Base-by-base conservation (phyloP, 2,888 invertebrate species). In the Zonitis immaculata region DNA sequence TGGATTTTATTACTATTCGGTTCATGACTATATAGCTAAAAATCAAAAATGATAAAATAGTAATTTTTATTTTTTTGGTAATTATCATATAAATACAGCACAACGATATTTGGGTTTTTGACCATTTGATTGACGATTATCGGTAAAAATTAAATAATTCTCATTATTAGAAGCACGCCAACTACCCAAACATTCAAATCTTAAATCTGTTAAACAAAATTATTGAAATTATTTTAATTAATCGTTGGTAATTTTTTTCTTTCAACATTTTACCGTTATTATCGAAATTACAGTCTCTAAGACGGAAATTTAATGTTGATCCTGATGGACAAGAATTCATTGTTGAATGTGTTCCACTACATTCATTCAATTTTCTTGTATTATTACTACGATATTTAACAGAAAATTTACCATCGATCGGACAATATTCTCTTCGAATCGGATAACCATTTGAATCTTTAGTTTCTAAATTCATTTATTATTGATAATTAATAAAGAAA, bases 261-360 rank as follows among this genome's bases (percentile, higher is more conserved):
- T 8, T 35, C 8, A 9, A 8, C 12, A 9, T 14, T 32, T 75
- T 78, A 82, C 83, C 79, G 63, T 77, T 76, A 66, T 78, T 77
- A 9, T 79, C 77, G 56, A 81, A 81, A 6, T 77, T 76, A 63
- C 85, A 85, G 51, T 78, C 76, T 58, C 77, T 76, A 62, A 84
- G 82, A 35, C 78, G 77, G 50, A 84, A 73, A 59, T 79, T 79
- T 47, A 85, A 68, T 7, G 79, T 77, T 2, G 83, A 82, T 2
- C 83, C 83, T 39, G 80, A 78, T 18, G 83, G 84, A 62, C 85
- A 86, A 55, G 82, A 82, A 67, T 80, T 79, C 42, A 84, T 70
- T 53, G 79, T 79, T 0, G 85, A 84, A 14, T 78, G 76, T 43
- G 78, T 77, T 5, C 77, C 76, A 35, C 73, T 76, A 66, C 85